These are phyloP conservation scores for Oryzias curvinotus DNA, from an alignment of 2,113 vertebrate genomes.

Conservation along the genomic window DNA sequence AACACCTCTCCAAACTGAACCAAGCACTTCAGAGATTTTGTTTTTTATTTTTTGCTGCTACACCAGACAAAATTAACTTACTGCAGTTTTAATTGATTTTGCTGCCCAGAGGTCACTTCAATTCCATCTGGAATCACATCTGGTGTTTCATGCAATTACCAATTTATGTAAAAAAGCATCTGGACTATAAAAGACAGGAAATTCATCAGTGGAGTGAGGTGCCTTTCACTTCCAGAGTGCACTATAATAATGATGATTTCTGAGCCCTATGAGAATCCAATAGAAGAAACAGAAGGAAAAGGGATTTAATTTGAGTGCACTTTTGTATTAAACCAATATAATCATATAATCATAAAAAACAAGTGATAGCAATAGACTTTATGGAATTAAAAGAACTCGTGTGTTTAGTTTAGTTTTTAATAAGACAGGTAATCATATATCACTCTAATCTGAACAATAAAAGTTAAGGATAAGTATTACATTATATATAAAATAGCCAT, in stretches of 20 bases:
- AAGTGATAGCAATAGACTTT: background rate
- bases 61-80: conserved; percentile 3
- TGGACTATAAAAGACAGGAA: conserved; percentile 34
- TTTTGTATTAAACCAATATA: background rate
- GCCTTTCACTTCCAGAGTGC: conserved; percentile 19
- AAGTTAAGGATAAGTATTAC: background rate
- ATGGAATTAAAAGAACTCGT: background rate
- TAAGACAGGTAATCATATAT: background rate
- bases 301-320: background rate
- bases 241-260: conserved; percentile 12
- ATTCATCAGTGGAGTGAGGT: conserved; percentile 6
- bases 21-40: too few species aligned
- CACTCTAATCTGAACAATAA: background rate
- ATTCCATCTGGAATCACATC: conserved; percentile 58
- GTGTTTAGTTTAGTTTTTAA: background rate
- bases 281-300: background rate
- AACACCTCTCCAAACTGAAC: too few species aligned
- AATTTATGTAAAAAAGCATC: conserved; percentile 28
- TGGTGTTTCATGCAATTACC: conserved; percentile 49
- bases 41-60: background rate
- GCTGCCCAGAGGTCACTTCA: conserved; percentile 23
- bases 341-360: background rate
- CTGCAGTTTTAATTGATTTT: conserved; percentile 24
- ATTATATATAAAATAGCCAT: background rate
- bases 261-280: conserved; percentile 3